Conservation (phyloP, 2,888 invertebrate genomes). For the Choreutis nemorana region DNA sequence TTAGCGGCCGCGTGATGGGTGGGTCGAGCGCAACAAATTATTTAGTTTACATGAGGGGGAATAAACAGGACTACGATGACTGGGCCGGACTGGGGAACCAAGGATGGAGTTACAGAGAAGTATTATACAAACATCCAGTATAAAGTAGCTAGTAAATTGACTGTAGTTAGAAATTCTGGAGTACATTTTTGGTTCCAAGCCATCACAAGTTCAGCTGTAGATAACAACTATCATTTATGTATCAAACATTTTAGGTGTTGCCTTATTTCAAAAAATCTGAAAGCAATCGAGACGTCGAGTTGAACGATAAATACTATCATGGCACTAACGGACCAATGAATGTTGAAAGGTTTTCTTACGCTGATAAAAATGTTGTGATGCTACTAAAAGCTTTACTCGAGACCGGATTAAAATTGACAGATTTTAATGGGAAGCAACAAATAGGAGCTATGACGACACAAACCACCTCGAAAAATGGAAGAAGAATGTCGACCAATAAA, state of each 20-base stretch:
- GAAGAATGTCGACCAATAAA: conserved; percentile 66
- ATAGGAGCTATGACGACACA: conserved; percentile 70
- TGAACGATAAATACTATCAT: conserved; percentile 59
- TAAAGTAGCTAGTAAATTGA: background rate
- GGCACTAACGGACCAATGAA: conserved; percentile 65
- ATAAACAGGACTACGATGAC: conserved; percentile 69
- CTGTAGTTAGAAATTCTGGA: too few relatives aligned
- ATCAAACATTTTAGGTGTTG: conserved; percentile 62
- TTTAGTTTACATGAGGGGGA: conserved; percentile 71
- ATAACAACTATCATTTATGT: background rate
- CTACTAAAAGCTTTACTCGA: conserved; percentile 67
- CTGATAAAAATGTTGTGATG: conserved; percentile 61
- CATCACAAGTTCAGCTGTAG: too few relatives aligned
- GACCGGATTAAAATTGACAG: conserved; percentile 62
- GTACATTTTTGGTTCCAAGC: too few relatives aligned
- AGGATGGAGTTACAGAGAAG: conserved; percentile 69
- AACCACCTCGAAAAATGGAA: conserved; percentile 64
- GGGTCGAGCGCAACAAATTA: conserved; percentile 73
- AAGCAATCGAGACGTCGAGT: conserved; percentile 59
- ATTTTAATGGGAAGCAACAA: conserved; percentile 63
- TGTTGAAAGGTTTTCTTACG: conserved; percentile 68
- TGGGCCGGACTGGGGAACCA: conserved; percentile 70
- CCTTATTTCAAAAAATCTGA: conserved; percentile 75
- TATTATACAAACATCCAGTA: conserved; percentile 14
- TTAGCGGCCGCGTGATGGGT: conserved; percentile 72